These are phyloP conservation scores for Metallyticus violacea DNA, from an alignment of 2,888 invertebrate species.

Conservation along the genomic window DNA sequence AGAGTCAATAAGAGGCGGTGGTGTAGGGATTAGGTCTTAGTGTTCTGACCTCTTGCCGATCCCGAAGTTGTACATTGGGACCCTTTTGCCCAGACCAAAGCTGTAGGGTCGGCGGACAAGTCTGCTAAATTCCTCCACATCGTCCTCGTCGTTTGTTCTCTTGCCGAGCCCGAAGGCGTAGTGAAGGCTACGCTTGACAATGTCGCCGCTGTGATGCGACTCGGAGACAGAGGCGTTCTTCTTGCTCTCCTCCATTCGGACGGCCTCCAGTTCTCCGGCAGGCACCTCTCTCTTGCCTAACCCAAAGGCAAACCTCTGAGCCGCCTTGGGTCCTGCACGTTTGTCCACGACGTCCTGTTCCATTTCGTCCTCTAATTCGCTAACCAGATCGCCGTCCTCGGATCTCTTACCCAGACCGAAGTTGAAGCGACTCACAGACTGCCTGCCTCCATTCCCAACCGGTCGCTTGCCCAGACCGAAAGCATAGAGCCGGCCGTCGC, in stretches of 20 bases:
- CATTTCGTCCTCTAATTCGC: neutral
- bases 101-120: conserved; percentile 44
- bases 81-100: conserved; percentile 58
- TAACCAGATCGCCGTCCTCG: neutral
- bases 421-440: conserved; percentile 22
- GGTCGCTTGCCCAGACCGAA: conserved; percentile 32
- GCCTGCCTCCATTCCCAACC: neutral
- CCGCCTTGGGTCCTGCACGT: conserved; percentile 18
- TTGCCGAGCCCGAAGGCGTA: conserved; percentile 56
- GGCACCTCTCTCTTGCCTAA: conserved; percentile 52
- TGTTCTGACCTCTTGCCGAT: conserved; percentile 52
- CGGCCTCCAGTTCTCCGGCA: conserved; percentile 21
- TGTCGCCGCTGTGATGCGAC: neutral
- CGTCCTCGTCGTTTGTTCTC: conserved; percentile 37
- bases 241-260: conserved; percentile 10
- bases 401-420: conserved; percentile 33
- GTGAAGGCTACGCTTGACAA: conserved; percentile 32
- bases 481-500: conserved; percentile 29
- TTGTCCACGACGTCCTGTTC: conserved; percentile 5
- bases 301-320: conserved; percentile 46
- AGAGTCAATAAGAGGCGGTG: neutral
- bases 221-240: neutral
- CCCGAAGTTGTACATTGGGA: conserved; percentile 54
- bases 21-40: neutral
- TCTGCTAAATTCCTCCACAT: conserved; percentile 23